These are phyloP conservation scores for Lobophora halterata DNA, from an alignment of 2,888 invertebrate species.

Conservation along the genomic window DNA sequence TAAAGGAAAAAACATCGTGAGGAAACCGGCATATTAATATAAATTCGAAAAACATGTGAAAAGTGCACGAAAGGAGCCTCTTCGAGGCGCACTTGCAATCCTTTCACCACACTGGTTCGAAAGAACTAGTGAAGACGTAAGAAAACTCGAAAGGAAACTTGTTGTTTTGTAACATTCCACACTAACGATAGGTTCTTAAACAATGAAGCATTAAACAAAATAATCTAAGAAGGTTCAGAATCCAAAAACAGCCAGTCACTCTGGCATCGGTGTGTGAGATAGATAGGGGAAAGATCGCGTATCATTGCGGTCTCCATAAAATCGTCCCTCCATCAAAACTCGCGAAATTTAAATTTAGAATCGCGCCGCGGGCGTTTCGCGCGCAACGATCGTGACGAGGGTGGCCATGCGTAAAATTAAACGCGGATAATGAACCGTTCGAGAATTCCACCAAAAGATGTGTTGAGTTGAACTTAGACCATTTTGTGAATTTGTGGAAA, in stretches of 20 bases:
- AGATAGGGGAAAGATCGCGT: slow-evolving; percentile 21
- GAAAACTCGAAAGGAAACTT: no score
- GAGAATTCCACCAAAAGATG: slow-evolving; percentile 39
- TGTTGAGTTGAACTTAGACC: slow-evolving; percentile 42
- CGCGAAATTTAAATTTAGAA: slow-evolving; percentile 52
- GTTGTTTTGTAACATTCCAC: no score
- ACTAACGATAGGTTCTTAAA: no score
- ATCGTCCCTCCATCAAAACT: slow-evolving; percentile 39
- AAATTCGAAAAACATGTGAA: no score
- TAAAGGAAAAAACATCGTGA: no score
- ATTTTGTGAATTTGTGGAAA: slow-evolving; percentile 18
- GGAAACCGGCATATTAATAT: no score
- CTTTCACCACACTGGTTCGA: no score
- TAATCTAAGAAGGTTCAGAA: no score
- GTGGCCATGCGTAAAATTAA: slow-evolving; percentile 79
- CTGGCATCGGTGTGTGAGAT: slow-evolving; percentile 1
- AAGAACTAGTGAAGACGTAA: no score
- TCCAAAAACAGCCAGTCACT: background rate
- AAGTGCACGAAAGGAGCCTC: no score
- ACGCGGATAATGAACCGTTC: slow-evolving; percentile 72
- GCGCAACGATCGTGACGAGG: slow-evolving; percentile 50
- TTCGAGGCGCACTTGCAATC: no score
- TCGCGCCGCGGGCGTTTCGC: slow-evolving; percentile 43
- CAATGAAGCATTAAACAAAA: no score
- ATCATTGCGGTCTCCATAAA: slow-evolving; percentile 26